Evolutionary conservation across 2,113 vertebrate species (phyloP).

Genomic region (Brienomyrus brachyistius): DNA sequence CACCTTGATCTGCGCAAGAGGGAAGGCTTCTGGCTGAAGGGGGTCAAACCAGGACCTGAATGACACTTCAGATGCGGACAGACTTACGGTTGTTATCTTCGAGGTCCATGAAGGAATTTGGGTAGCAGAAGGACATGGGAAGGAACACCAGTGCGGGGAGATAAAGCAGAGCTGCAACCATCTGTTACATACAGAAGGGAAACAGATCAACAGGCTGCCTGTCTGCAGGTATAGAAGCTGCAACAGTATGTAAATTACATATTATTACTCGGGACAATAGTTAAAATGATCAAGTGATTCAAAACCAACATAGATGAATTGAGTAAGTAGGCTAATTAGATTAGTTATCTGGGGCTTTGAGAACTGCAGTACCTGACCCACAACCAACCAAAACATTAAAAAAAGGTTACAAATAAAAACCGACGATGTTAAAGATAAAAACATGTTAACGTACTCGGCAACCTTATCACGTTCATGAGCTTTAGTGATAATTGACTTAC

Average conservation of each 20-base stretch:
- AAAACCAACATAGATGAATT: neutral
- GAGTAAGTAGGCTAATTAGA: neutral
- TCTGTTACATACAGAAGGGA: constrained; percentile 36
- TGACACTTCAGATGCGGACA: neutral
- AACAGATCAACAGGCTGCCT: neutral
- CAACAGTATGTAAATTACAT: neutral
- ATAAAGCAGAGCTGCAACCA: constrained; percentile 38
- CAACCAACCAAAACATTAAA: neutral
- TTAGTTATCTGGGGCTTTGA: neutral
- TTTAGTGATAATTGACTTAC: constrained; percentile 17
- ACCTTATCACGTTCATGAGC: neutral
- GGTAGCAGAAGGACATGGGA: constrained; percentile 47
- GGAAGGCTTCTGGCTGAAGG: neutral
- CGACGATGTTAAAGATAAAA: neutral
- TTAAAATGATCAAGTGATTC: neutral
- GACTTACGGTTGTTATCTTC: constrained; percentile 47
- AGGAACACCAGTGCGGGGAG: constrained; percentile 44
- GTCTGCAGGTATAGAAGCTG: neutral
- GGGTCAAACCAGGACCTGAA: too few species aligned
- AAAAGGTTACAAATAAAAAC: neutral
- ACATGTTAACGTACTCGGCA: neutral
- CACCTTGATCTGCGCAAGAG: neutral
- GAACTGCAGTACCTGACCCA: neutral
- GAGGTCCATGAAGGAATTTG: constrained; percentile 49
- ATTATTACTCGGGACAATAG: neutral